phyloP scores from a whole-genome alignment of 2,797 vertebrate genomes.

The Leptoclinus maculatus region DNA sequence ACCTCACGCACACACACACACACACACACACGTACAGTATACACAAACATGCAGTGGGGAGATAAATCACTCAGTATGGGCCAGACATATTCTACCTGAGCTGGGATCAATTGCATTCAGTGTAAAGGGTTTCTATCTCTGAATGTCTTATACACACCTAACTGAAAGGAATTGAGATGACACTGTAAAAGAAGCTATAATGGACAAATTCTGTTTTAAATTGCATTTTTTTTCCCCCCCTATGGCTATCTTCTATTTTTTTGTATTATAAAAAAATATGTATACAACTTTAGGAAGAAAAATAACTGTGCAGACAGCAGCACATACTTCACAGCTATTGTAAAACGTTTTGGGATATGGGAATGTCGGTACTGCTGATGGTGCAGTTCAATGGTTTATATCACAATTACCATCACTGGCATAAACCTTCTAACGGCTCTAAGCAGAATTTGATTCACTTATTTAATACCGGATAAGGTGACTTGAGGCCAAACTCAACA shows the following conservation, averaged over 20 bases:
- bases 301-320: not conserved
- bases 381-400: not conserved
- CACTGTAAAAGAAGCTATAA: not conserved
- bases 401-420: not conserved
- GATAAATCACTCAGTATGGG: conserved; percentile 59
- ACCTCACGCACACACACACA: not conserved
- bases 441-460: not conserved
- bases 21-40: conserved; percentile 10
- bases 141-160: conserved; percentile 29
- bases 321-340: not conserved
- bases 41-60: conserved; percentile 22
- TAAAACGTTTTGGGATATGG: not conserved
- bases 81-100: conserved; percentile 48
- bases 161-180: conserved; percentile 17
- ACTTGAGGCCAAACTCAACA: not conserved
- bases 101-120: conserved; percentile 45
- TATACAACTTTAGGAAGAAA: not conserved
- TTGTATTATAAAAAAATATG: conserved; percentile 4
- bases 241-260: not conserved
- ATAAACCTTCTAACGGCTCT: not conserved
- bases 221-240: not conserved
- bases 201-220: not conserved
- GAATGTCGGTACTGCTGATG: not conserved
- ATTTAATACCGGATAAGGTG: not conserved
- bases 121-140: conserved; percentile 25